Base-by-base conservation (phyloP, 2,113 vertebrate species). In the Tor tambroides region DNA sequence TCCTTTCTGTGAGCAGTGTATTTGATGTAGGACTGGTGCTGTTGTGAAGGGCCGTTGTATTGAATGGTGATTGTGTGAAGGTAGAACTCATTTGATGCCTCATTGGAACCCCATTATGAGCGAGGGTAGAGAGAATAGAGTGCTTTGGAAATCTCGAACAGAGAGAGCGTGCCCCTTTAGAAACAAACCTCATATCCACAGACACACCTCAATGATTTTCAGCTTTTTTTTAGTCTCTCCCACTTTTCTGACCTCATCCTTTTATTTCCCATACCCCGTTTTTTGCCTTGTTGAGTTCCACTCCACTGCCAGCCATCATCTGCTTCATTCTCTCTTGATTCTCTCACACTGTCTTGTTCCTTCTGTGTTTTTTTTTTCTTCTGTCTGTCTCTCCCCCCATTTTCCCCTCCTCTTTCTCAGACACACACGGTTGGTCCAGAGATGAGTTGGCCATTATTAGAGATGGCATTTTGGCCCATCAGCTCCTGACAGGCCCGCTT, bases 51-150 rank as follows among this genome's bases (percentile, higher is more conserved):
- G 85, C 85, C 83, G 61, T 88, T 92, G 80, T 89, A 90, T 91
- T 89, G 90, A 91, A 78, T 83, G 32, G 84, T 86, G 82, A 83
- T 86, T 89, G 87, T 89, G 78, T 80, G 91, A 79, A 46, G 85
- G 90, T 85, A 89, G 91, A 94, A 88, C 91, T 93, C 91, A 93
- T 94, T 92, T 94, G 92, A 89, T 90, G 90, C 92, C 90, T 93
- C 93, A 93, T 93, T 94, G 91, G 90, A 93, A 91, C 84, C 86
- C 90, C 87, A 93, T 94, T 92, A 93, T 85, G 83, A 89, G 90
- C 82, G 87, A 63, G 89, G 87, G 69, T 80, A 88, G 92, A 75
- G 79, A 87, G 91, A 94, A 90, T 91, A 86, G 91, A 90, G 87
- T 87, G 77, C 80, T 90, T 91, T 89, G 85, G 87, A 91, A 23